Evolutionary conservation across 2,888 invertebrate genomes (phyloP), one percentile per base, ranked within the genome.

Genomic region (Pachydiplax longipennis): DNA sequence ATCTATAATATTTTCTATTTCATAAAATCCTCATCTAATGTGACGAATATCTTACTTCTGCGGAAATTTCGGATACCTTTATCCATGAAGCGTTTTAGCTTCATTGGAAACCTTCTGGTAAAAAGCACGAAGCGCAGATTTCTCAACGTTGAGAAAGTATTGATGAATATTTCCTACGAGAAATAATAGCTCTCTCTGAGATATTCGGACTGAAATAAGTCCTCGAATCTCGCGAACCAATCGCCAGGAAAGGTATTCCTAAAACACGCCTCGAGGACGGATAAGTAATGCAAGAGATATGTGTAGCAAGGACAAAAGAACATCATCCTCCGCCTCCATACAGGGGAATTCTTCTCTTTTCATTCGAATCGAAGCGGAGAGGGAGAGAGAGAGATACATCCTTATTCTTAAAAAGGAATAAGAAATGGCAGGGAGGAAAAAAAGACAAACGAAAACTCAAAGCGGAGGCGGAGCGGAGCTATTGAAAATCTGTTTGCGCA

Each of bases 401-500:
- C 65, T 65, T 73, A 73, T 73, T 13, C 73, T 25, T 31, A 73
- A 73, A 73, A 73, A 73, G 25, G 31, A 10, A 35, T 25, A 35
- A 53, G 44, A 25, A 61, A 61, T 31, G 58, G 6, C 8, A 22
- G 37, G 5, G 10, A 58, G 10, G 25, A 18, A 61, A 87, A n/a
- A 37, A n/a, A 53, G 10, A 48, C n/a, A 53, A 53, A 22, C 18
- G 53, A 53, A 82, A 53, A 37, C 37, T 22, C 65, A n/a, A 61
- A 61, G 87, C 31, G 87, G 61, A 58, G 40, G 81, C 37, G n/a
- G 81, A 4, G 81, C 37, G n/a, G 81, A 4, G 37, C 87, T 40
- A 87, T 87, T 87, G 87, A 65, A 87, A 65, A 87, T 87, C 87
- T 87, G 87, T 87, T 87, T 87, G 61, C 61, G 87, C 87, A 87